Base-by-base conservation (phyloP, 2,888 invertebrate genomes). In the Dicyrtoma fusca region DNA sequence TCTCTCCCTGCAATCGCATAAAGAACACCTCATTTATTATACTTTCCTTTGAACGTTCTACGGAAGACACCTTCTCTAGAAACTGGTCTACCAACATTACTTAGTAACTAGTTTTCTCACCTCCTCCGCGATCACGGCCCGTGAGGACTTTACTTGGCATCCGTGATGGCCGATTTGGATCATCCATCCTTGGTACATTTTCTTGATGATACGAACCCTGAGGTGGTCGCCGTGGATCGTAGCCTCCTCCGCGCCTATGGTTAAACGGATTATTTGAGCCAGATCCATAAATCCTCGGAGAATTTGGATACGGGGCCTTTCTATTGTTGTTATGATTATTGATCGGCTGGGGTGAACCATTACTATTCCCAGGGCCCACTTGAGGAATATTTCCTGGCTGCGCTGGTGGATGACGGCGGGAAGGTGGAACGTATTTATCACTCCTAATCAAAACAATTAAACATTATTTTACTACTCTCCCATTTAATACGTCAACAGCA, bases 271-370 rank as follows among this genome's bases (percentile, higher is more conserved):
- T 72, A 74, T 79, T 75, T 62, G 78, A 66, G 53, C 73, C 65
- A 10, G 77, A 73, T 62, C 78, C 77, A 64, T 77, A 76, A 42
- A 71, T 74, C 45, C 77, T 66, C 5, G 77, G 76, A n/a, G n/a
- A n/a, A 55, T 74, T 75, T 79, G 85, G 81, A 73, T 82, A 77
- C 25, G 80, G 78, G n/a, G 79, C 79, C 72, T 81, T 79, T 61
- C 81, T 75, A 64, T 79, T 79, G 81, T 82, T 71, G 81, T 66
- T 73, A 82, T 82, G 74, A 82, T 82, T 70, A 63, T 57, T 70
- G 25, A 61, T 69, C 2, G 65, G 59, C 17, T 82, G 82, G 17
- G 82, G 70, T 59, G 76, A 74, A 57, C 77, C 77, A 71, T 77
- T 78, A 68, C 75, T 76, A 55, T 78, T 78, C 17, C 72, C 74